A percentile compares a stretch with the other conserved stretches of the same genome.
phyloP scores from a whole-genome alignment of 2,113 vertebrate genomes.

The Rhabdomys dilectus region DNA sequence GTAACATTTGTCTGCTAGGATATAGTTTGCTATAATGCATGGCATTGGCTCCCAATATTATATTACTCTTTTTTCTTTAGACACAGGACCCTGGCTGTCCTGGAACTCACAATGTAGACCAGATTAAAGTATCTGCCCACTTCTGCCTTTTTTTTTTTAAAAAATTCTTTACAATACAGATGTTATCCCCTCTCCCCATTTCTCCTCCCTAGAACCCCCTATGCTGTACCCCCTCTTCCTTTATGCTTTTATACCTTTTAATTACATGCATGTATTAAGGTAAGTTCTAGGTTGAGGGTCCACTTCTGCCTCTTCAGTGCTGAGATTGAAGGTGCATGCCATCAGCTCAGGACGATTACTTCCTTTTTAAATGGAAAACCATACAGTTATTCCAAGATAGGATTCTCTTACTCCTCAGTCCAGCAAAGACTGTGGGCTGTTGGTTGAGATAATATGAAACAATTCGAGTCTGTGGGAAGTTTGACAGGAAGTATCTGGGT shows the following conservation, averaged over 20 bases:
- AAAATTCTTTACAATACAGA: too few relatives aligned
- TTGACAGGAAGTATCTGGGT: constrained; percentile 15
- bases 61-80: not conserved
- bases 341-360: not conserved
- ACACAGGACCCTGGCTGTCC: not conserved
- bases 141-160: too few relatives aligned
- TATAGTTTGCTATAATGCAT: not conserved
- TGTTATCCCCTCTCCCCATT: too few relatives aligned
- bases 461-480: not conserved
- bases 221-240: too few relatives aligned
- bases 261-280: too few relatives aligned
- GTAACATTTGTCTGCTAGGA: too few relatives aligned
- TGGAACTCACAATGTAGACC: not conserved
- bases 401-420: not conserved
- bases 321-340: too few relatives aligned
- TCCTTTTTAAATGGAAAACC: not conserved
- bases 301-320: not conserved
- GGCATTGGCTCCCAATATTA: not conserved
- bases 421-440: too few relatives aligned
- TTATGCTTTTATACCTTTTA: too few relatives aligned
- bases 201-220: too few relatives aligned
- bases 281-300: too few relatives aligned
- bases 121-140: not conserved
- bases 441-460: not conserved
- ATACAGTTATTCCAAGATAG: not conserved